Conservation (phyloP, 64 coral and sea anemone genomes). For the Actinia equina region DNA sequence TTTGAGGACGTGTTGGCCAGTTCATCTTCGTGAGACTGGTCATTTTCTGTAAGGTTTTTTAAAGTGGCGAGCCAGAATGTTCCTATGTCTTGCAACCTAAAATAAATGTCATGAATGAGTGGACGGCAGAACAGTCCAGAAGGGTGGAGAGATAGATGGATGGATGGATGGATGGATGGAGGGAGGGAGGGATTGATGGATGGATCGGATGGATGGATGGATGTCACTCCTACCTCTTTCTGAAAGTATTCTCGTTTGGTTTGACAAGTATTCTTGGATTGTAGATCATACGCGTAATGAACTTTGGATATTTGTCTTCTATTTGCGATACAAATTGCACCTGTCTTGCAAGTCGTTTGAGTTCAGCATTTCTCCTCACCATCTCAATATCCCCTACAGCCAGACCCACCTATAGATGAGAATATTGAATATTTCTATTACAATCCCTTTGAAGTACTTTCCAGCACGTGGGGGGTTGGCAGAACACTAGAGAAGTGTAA, state of each 20-base stretch:
- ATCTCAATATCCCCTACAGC: conserved; percentile 54
- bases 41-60: not conserved
- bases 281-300: conserved; percentile 52
- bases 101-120: not conserved
- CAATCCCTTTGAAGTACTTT: too few relatives aligned
- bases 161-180: not conserved
- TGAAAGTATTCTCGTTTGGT: conserved; percentile 23
- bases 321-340: conserved; percentile 56
- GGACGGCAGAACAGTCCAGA: not conserved
- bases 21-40: not conserved
- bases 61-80: not conserved
- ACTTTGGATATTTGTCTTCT: conserved; percentile 56
- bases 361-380: conserved; percentile 36
- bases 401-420: conserved; percentile 8
- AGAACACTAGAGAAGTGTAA: too few relatives aligned
- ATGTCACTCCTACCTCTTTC: not conserved
- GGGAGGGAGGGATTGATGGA: not conserved
- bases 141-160: too few relatives aligned
- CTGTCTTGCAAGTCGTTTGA: conserved; percentile 56
- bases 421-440: not conserved
- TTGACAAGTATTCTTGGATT: conserved; percentile 15
- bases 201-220: not conserved
- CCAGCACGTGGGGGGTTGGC: too few relatives aligned
- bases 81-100: not conserved
- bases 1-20: not conserved